Conservation (phyloP, 2,113 vertebrate species). For the Phalacrocorax brasilianus region DNA sequence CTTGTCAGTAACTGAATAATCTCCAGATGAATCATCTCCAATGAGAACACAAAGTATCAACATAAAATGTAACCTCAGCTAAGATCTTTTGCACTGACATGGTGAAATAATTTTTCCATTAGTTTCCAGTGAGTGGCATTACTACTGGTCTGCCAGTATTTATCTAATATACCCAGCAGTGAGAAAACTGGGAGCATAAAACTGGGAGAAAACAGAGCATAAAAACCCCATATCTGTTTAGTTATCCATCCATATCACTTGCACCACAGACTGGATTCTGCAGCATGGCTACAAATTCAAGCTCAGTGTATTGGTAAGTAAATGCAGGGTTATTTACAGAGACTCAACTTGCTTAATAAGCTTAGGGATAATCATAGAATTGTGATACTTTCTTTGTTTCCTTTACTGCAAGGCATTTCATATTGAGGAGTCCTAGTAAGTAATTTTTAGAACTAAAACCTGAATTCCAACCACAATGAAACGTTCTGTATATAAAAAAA, state of each 20-base stretch:
- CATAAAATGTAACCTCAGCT: not conserved
- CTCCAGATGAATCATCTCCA: not conserved
- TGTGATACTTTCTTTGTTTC: not conserved
- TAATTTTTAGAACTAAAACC: not conserved
- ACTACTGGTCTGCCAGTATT: not conserved
- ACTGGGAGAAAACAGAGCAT: not conserved
- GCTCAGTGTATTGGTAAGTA: not conserved
- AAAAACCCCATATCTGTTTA: not conserved
- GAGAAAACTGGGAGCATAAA: not conserved
- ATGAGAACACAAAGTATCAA: not conserved
- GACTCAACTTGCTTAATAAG: not conserved
- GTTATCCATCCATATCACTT: not conserved
- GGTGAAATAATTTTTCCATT: not conserved
- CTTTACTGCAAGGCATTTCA: not conserved
- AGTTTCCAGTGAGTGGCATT: not conserved
- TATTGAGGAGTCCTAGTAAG: not conserved
- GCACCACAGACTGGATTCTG: not conserved
- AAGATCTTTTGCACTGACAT: not conserved
- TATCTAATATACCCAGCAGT: not conserved
- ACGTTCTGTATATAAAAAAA: not conserved
- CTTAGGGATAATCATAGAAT: not conserved
- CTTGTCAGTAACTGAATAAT: not conserved
- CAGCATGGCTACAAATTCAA: not conserved
- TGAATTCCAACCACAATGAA: not conserved
- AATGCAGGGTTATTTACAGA: not conserved